Base-by-base conservation (phyloP, 2,797 vertebrate species). In the Neosalanx taihuensis region DNA sequence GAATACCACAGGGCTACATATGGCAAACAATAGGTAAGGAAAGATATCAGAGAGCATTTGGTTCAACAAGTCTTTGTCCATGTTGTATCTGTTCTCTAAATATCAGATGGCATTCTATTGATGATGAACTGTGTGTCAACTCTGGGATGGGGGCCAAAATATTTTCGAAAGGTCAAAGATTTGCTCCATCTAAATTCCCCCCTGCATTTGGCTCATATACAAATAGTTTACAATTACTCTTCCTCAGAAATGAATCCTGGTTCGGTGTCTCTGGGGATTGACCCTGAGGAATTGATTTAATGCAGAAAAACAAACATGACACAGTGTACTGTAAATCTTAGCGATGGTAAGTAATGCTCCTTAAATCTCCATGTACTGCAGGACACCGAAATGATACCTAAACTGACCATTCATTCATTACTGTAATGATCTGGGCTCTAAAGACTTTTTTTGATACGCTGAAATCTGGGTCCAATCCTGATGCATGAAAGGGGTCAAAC, bases 141-240 rank as follows among this genome's bases (percentile, higher is more conserved):
- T 73, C 69, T 57, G 69, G 73, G 79, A 88, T 5, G 20, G 80
- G 65, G 79, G 80, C 67, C 76, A 86, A 85, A 83, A 46, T 72
- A 64, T 83, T 87, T 89, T 67, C 80, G 75, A 85, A 89, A 91
- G 84, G 88, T 88, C 90, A 91, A 80, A 74, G 65, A 85, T 86
- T 87, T 83, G 83, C 78, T 84, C 83, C 82, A 78, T 83, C 79
- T 76, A 83, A 79, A 86, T 87, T 81, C 79, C 79, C 63, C 63
- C 70, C 82, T 49, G 80, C 77, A 84, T 82, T 73, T 85, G 86
- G 82, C 79, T 89, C 72, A 79, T 73, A 82, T 70, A 83, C 72
- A 88, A 84, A 83, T 72, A 71, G 78, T 80, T 86, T 82, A 80
- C 75, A 79, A 77, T 78, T 80, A 74, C 67, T 72, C 57, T 73